Conservation (phyloP, 2,113 vertebrate genomes). For the Archocentrus centrarchus region DNA sequence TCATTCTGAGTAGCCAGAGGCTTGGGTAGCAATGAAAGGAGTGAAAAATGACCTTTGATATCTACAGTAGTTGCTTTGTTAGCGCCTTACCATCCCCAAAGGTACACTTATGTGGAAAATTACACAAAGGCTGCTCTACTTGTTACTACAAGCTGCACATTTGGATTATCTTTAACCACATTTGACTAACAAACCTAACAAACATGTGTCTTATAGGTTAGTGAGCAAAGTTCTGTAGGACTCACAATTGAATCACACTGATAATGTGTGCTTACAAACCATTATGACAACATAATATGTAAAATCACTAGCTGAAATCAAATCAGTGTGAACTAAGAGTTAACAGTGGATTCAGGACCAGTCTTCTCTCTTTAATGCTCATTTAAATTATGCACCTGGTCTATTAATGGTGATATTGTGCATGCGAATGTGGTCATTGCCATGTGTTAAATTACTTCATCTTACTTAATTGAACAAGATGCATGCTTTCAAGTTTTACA, state of each 20-base stretch:
- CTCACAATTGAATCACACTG: background rate
- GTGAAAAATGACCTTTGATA: background rate
- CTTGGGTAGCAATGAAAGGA: background rate
- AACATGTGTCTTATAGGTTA: too few relatives aligned
- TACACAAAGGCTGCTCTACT: background rate
- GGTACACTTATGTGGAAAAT: background rate
- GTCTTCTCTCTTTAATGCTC: background rate
- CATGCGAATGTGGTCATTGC: background rate
- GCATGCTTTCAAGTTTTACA: slow-evolving; percentile 3
- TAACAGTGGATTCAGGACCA: background rate
- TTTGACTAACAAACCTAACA: background rate
- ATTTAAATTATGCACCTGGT: slow-evolving; percentile 26
- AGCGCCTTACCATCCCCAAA: background rate
- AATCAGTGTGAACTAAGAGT: background rate
- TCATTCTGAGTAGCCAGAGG: background rate
- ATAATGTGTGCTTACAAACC: background rate
- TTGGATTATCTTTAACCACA: background rate
- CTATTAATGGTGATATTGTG: slow-evolving; percentile 1
- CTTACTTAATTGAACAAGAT: background rate
- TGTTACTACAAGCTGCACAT: background rate
- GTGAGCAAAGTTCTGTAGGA: background rate
- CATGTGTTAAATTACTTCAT: background rate
- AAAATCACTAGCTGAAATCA: background rate
- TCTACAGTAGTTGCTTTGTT: background rate
- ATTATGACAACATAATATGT: background rate